Conservation (phyloP, 2,113 vertebrate genomes). For the Saccopteryx leptura region DNA sequence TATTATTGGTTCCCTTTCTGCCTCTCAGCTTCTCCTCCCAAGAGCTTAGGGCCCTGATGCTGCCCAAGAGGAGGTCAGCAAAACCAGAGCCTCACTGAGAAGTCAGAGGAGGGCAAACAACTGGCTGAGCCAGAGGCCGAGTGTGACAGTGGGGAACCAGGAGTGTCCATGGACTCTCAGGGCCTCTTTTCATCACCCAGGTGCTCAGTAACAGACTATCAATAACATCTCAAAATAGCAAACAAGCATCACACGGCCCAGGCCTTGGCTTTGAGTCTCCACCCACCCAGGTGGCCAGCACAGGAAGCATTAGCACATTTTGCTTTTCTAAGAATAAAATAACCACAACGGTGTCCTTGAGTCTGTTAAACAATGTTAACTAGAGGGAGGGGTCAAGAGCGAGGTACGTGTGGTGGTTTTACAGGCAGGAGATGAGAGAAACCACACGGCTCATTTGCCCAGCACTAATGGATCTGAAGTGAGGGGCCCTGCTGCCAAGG, state of each 20-base stretch:
- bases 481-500: conserved; percentile 55
- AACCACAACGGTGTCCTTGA: conserved; percentile 71
- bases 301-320: conserved; percentile 67
- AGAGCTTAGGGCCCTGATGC: not conserved
- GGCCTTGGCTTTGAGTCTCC: not conserved
- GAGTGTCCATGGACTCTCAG: not conserved
- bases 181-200: not conserved
- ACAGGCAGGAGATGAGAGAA: conserved; percentile 79
- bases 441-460: conserved; percentile 66
- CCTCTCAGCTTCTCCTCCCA: not conserved
- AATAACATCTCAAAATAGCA: not conserved
- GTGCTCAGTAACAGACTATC: not conserved
- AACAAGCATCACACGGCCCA: conserved; percentile 25
- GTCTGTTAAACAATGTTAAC: conserved; percentile 71
- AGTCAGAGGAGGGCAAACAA: not conserved
- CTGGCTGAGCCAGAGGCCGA: no score
- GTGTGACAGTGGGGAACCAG: not conserved
- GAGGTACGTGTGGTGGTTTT: conserved; percentile 55
- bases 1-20: not conserved
- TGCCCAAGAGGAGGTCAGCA: not conserved
- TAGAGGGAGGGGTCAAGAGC: conserved; percentile 58
- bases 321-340: conserved; percentile 65
- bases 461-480: conserved; percentile 71
- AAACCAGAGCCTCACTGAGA: not conserved
- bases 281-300: not conserved